Conservation (phyloP, 2,113 vertebrate species). For the Cyanoliseus patagonus region DNA sequence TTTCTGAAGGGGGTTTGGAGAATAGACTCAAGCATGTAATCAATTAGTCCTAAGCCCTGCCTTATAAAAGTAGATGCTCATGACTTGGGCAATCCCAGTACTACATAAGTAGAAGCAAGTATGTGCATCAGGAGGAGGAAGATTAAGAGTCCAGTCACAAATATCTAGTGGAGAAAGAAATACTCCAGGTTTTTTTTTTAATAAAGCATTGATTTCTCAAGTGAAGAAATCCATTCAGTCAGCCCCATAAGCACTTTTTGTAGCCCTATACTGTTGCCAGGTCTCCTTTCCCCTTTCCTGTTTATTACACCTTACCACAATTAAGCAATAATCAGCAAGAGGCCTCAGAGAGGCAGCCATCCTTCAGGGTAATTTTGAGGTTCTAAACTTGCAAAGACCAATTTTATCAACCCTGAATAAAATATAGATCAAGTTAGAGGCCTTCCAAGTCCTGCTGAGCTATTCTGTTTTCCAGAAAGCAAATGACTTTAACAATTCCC, state of each 20-base stretch:
- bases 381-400: background rate
- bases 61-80: rapidly evolving
- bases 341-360: background rate
- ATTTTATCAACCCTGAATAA: background rate
- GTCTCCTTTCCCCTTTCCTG: background rate
- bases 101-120: background rate
- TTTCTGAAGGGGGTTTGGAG: background rate
- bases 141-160: background rate
- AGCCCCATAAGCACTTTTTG: background rate
- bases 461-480: background rate
- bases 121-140: background rate
- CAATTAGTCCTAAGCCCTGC: background rate
- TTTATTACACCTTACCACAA: background rate
- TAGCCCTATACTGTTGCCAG: background rate
- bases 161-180: background rate
- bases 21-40: background rate
- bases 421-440: background rate
- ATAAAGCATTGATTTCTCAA: background rate
- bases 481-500: background rate
- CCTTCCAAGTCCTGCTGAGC: background rate
- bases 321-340: background rate
- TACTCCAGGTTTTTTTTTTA: background rate
- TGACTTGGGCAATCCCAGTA: rapidly evolving
- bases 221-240: background rate
- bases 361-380: background rate